Conservation (phyloP, 2,888 invertebrate species). For the Penaeus monodon region DNA sequence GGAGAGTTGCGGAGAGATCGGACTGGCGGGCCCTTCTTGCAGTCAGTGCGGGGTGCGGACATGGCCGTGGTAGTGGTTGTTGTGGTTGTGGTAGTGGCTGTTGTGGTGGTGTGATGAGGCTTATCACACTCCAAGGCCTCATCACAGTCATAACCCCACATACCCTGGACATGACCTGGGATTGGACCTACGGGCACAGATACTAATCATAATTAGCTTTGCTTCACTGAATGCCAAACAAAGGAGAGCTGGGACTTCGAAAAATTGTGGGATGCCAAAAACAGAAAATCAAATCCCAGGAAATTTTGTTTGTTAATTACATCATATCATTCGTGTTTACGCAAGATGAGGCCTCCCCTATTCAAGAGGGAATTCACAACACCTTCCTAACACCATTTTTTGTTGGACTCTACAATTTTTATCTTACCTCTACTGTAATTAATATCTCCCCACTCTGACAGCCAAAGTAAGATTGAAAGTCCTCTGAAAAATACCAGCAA, state of each 20-base stretch:
- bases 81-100: constrained; percentile 18
- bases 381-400: no score
- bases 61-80: constrained; percentile 16
- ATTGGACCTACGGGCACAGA: constrained; percentile 47
- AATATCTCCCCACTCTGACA: no score
- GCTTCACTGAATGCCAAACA: not conserved
- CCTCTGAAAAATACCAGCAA: no score
- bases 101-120: constrained; percentile 7
- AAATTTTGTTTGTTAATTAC: no score
- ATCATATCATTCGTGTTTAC: no score
- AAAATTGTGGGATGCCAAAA: not conserved
- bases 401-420: no score
- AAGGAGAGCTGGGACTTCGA: no score
- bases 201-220: constrained; percentile 7
- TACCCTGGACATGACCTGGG: constrained; percentile 29
- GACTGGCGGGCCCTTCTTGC: constrained; percentile 25
- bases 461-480: no score
- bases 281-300: no score
- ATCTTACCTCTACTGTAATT: no score
- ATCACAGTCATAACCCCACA: constrained; percentile 39
- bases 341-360: no score
- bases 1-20: constrained; percentile 20
- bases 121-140: constrained; percentile 26
- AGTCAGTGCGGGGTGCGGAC: constrained; percentile 6
- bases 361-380: no score